phyloP scores from a whole-genome alignment of 1,140 invertebrate species.

The Trichonephila clavata region DNA sequence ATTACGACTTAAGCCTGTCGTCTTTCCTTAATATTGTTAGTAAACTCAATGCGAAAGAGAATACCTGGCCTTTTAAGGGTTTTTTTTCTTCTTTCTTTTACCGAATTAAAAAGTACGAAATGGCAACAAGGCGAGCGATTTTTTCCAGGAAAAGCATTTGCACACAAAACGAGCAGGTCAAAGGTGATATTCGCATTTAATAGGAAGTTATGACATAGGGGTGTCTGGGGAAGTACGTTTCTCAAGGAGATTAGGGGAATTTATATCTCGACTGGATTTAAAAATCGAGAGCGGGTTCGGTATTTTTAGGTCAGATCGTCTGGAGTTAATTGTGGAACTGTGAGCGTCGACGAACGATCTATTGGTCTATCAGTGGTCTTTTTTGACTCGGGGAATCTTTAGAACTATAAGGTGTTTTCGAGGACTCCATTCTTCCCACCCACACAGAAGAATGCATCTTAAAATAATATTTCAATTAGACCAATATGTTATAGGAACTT shows the following conservation, averaged over 20 bases:
- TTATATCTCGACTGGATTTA: background rate
- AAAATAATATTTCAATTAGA: too few species aligned
- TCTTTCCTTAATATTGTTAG: background rate
- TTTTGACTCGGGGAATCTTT: too few species aligned
- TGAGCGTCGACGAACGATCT: too few species aligned
- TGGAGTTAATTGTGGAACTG: background rate
- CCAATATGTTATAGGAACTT: too few species aligned
- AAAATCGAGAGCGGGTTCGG: background rate
- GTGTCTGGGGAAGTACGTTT: background rate
- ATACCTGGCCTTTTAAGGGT: too few species aligned
- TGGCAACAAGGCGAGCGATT: background rate
- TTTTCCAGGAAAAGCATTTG: slow-evolving; percentile 1
- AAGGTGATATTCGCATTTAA: background rate
- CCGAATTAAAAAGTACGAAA: background rate
- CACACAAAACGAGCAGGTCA: background rate
- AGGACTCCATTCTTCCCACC: too few species aligned
- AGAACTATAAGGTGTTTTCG: too few species aligned
- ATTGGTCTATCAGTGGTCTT: too few species aligned
- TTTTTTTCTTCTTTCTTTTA: background rate
- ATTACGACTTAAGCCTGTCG: slow-evolving; percentile 12
- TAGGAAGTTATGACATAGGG: background rate
- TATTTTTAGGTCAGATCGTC: background rate
- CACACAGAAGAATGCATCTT: too few species aligned
- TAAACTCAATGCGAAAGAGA: background rate
- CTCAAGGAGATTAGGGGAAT: background rate